Evolutionary conservation across 2,113 vertebrate genomes (phyloP), one percentile per base, ranked within the genome.

Genomic region (Chinchilla lanigera): DNA sequence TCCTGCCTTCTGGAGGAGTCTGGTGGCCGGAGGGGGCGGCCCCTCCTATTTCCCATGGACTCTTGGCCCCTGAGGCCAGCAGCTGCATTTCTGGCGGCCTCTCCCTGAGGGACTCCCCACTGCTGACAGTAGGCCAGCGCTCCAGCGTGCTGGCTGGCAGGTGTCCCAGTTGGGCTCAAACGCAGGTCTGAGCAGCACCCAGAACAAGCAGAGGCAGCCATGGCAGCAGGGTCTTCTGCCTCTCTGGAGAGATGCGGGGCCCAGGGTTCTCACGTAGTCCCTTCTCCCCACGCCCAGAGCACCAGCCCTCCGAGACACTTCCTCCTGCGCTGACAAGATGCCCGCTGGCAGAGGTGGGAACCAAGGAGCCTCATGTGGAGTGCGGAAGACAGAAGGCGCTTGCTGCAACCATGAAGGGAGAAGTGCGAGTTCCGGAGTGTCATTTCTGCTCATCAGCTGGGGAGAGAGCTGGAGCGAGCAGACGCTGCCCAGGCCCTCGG

Each of bases 291-390:
- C 54, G 20, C 41, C 47, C 28, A 3, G 44, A 26, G 30, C 26
- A 2, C n/a, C 26, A 30, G 24, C 35, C 85, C n/a, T 44, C 73
- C 4, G 35, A 80, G 80, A 44, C 7, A 17, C 65, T 65, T 63
- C 60, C 82, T 56, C 77, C 28, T 12, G 33, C 69, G 0, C 0
- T 17, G 69, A 61, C 73, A 35, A 71, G 80, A 63, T 0, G 44
- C n/a, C 16, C 6, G 7, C 4, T 0, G 0, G n/a, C 0, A 73
- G 28, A 56, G 0, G 14, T 1, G 65, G 33, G 33, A 38, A 38
- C 67, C 17, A 35, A n/a, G 61, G 54, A 33, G 24, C 26, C 1
- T 3, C 1, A 0, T 0, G 10, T 0, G 0, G 69, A 3, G 35
- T 0, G 0, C 1, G 8, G 16, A 4, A 50, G 44, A 63, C 2